Conservation (phyloP, 2,888 invertebrate species). For the Megamerina dolium region DNA sequence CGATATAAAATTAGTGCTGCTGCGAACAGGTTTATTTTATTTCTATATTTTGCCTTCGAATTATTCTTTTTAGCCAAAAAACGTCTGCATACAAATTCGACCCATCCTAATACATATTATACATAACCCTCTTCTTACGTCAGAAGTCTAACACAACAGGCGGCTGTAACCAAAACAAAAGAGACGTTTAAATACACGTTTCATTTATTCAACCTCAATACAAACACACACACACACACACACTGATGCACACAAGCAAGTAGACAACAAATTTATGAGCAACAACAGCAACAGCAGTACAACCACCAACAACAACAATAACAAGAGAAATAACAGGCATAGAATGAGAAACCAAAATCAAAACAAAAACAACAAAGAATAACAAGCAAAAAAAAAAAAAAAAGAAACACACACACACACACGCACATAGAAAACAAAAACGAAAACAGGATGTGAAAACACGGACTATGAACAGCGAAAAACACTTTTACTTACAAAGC, state of each 20-base stretch:
- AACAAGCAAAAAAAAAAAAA: neutral
- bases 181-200: neutral
- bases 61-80: no score
- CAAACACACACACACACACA: neutral
- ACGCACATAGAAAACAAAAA: neutral
- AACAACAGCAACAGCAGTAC: neutral
- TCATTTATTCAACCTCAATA: no score
- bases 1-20: no score
- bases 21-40: no score
- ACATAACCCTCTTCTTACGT: no score
- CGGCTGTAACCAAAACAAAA: neutral
- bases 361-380: neutral
- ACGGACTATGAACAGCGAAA: slow-evolving; percentile 1
- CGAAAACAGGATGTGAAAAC: neutral
- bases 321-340: neutral
- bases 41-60: no score
- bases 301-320: neutral
- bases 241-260: neutral
- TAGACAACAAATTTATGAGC: slow-evolving; percentile 1
- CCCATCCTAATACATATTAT: no score
- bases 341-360: neutral
- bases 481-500: slow-evolving; percentile 6
- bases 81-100: no score
- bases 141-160: no score
- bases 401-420: neutral